A percentile compares a stretch with the other conserved stretches of the same genome.
phyloP scores from a whole-genome alignment of 2,888 invertebrate genomes.

The Shargacucullia verbasci region DNA sequence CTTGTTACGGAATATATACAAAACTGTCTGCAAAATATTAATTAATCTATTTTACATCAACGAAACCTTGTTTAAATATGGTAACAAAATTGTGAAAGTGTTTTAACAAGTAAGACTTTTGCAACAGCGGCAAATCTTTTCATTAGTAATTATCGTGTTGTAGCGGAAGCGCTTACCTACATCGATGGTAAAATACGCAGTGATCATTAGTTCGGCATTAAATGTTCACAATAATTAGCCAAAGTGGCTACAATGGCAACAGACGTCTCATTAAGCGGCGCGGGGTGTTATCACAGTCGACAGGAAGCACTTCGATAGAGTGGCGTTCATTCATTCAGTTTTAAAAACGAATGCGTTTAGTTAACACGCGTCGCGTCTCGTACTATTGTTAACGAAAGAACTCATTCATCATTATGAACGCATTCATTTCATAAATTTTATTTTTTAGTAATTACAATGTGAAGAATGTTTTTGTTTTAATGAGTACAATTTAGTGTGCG shows the following conservation, averaged over 20 bases:
- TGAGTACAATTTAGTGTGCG: slow-evolving; percentile 50
- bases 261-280: slow-evolving; percentile 64
- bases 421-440: slow-evolving; percentile 35
- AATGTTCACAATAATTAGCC: slow-evolving; percentile 59
- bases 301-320: slow-evolving; percentile 76
- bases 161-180: slow-evolving; percentile 45
- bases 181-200: slow-evolving; percentile 50
- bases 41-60: background rate
- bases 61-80: background rate
- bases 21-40: slow-evolving; percentile 8
- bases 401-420: slow-evolving; percentile 37
- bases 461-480: slow-evolving; percentile 52
- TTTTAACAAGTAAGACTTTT: background rate
- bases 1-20: slow-evolving; percentile 44
- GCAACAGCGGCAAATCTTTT: slow-evolving; percentile 24
- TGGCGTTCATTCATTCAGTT: slow-evolving; percentile 78
- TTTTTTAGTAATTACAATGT: slow-evolving; percentile 46
- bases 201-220: slow-evolving; percentile 48
- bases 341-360: slow-evolving; percentile 72
- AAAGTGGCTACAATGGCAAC: slow-evolving; percentile 58
- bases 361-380: slow-evolving; percentile 68
- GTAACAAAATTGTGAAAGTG: slow-evolving; percentile 18
- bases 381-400: slow-evolving; percentile 26
- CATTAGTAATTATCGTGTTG: slow-evolving; percentile 47
- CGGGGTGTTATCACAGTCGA: slow-evolving; percentile 74